Evolutionary conservation across 2,888 invertebrate species (phyloP).

Genomic region (Thalpophila matura): DNA sequence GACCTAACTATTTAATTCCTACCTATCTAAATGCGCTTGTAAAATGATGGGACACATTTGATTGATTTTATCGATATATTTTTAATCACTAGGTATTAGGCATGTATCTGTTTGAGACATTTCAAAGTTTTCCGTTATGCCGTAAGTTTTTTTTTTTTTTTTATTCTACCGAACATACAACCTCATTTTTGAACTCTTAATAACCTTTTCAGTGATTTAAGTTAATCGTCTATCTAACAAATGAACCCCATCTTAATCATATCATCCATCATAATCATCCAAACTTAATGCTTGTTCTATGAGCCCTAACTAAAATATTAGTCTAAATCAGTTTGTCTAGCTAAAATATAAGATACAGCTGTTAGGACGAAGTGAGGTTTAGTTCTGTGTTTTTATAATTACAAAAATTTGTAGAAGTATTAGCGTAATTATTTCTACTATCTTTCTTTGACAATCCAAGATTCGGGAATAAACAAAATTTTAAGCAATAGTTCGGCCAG

Average conservation of each 20-base stretch:
- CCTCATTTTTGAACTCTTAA: too few relatives aligned
- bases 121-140: too few relatives aligned
- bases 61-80: constrained; percentile 6
- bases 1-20: constrained; percentile 61
- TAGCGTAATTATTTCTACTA: background rate
- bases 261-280: too few relatives aligned
- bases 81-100: too few relatives aligned
- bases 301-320: constrained; percentile 42
- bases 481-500: too few relatives aligned
- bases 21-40: constrained; percentile 51
- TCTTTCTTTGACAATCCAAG: too few relatives aligned
- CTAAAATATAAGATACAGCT: constrained; percentile 49
- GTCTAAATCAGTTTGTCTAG: constrained; percentile 66
- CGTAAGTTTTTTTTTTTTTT: background rate
- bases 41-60: constrained; percentile 30
- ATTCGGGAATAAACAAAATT: too few relatives aligned
- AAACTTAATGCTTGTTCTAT: constrained; percentile 34
- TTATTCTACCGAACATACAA: background rate
- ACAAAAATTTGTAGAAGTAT: constrained; percentile 48
- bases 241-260: constrained; percentile 29
- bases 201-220: too few relatives aligned
- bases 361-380: constrained; percentile 59
- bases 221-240: too few relatives aligned
- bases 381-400: constrained; percentile 46
- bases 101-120: too few relatives aligned